phyloP scores from a whole-genome alignment of 1,140 invertebrate genomes.

The Protaetia brevitarsis region DNA sequence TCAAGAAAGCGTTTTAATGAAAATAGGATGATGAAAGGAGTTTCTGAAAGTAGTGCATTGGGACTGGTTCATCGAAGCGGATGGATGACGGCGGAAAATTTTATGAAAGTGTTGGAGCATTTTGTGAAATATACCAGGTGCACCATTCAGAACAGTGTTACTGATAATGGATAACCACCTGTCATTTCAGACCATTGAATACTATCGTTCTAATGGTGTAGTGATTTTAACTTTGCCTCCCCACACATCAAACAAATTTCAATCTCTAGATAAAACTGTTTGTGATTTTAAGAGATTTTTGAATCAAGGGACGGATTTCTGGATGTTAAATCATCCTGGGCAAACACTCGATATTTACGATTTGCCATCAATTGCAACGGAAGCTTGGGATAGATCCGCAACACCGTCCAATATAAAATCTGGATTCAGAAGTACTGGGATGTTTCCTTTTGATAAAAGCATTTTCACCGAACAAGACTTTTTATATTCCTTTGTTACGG shows the following conservation, averaged over 20 bases:
- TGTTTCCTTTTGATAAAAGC: neutral
- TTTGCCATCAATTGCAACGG: neutral
- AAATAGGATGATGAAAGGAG: slow-evolving; percentile 15
- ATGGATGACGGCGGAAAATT: slow-evolving; percentile 24
- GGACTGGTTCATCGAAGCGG: slow-evolving; percentile 10
- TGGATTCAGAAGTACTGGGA: slow-evolving; percentile 18
- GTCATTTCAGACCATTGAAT: neutral
- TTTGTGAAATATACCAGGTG: slow-evolving; percentile 21
- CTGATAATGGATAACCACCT: slow-evolving; percentile 23
- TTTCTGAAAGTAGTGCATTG: neutral
- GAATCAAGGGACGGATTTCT: neutral
- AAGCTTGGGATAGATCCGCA: slow-evolving; percentile 7
- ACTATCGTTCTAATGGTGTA: neutral
- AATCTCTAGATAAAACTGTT: neutral
- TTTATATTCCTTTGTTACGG: slow-evolving; percentile 4
- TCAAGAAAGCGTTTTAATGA: neutral
- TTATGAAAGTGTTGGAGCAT: slow-evolving; percentile 13
- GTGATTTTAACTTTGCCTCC: slow-evolving; percentile 8
- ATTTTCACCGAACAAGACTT: slow-evolving; percentile 15
- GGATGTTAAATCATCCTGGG: slow-evolving; percentile 13
- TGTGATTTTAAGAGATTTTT: slow-evolving; percentile 20
- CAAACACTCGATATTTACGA: slow-evolving; percentile 19
- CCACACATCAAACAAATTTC: slow-evolving; percentile 14
- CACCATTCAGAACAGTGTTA: neutral
- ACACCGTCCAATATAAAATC: slow-evolving; percentile 8